phyloP scores from a whole-genome alignment of 1,140 invertebrate species.

The Cephus cinctus region DNA sequence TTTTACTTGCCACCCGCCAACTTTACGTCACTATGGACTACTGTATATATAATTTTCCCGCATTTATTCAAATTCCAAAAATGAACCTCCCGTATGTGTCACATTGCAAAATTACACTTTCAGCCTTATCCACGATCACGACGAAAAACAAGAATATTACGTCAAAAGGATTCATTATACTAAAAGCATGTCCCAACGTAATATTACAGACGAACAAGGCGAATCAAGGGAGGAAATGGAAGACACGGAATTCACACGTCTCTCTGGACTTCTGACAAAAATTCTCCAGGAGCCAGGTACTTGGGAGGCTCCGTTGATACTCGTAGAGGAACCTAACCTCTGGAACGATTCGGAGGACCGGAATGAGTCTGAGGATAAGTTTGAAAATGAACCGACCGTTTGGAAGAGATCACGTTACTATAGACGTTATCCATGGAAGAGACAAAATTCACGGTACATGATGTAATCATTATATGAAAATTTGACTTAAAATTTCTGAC shows the following conservation, averaged over 20 bases:
- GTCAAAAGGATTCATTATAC: too few species aligned
- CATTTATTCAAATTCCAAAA: too few species aligned
- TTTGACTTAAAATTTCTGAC: neutral
- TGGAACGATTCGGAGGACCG: slow-evolving; percentile 9
- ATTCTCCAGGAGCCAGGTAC: slow-evolving; percentile 22
- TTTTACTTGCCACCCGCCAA: neutral
- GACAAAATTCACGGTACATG: slow-evolving; percentile 50
- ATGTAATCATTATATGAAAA: neutral
- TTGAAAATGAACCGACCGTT: slow-evolving; percentile 16
- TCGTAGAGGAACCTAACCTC: slow-evolving; percentile 21
- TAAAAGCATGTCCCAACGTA: neutral
- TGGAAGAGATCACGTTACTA: slow-evolving; percentile 61
- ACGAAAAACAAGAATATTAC: too few species aligned
- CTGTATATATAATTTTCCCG: too few species aligned
- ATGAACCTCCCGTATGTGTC: too few species aligned
- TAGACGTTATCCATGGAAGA: slow-evolving; percentile 62
- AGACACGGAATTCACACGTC: slow-evolving; percentile 18
- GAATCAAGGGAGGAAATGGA: slow-evolving; percentile 19
- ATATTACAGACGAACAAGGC: slow-evolving; percentile 9
- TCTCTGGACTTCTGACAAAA: slow-evolving; percentile 26
- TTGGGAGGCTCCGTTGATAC: slow-evolving; percentile 25
- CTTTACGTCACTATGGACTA: too few species aligned
- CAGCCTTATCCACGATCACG: too few species aligned
- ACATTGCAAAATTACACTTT: too few species aligned
- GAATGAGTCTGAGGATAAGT: slow-evolving; percentile 6